Percentiles rank a stretch among this genome's conserved stretches.
Conservation (phyloP, 2,888 invertebrate species). For the Lysandra bellargus region DNA sequence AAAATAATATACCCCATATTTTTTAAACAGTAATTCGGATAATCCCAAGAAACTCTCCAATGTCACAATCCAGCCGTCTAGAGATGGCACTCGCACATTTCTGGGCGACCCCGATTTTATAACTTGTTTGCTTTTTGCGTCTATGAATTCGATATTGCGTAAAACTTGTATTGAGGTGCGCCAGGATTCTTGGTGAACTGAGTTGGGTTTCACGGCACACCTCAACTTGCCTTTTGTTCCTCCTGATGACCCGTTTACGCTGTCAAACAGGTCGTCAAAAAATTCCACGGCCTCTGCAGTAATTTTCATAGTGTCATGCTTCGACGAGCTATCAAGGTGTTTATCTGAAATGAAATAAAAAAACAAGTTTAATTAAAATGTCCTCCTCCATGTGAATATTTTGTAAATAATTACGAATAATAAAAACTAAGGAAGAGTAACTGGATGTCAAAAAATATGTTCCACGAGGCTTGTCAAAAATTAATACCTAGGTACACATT, state of each 20-base stretch:
- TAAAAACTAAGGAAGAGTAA: neutral
- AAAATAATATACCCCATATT: no score
- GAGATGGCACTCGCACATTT: conserved; percentile 22
- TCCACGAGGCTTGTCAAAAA: no score
- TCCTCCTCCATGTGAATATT: neutral
- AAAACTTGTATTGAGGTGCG: conserved; percentile 27
- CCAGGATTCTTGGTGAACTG: conserved; percentile 33
- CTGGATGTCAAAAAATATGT: no score
- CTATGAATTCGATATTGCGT: conserved; percentile 27
- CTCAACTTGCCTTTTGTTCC: conserved; percentile 27
- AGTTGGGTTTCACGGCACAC: conserved; percentile 26
- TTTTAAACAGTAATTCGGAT: conserved; percentile 29
- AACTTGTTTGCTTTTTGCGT: conserved; percentile 24
- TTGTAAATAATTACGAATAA: neutral
- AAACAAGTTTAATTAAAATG: conserved; percentile 2
- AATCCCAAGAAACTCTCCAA: conserved; percentile 31
- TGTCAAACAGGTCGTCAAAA: conserved; percentile 35
- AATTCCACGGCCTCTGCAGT: conserved; percentile 32
- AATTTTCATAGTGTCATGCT: conserved; percentile 24
- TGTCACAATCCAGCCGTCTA: conserved; percentile 29
- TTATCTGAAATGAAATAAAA: conserved; percentile 1
- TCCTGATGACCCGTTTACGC: conserved; percentile 32
- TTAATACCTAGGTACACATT: no score
- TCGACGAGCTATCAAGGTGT: neutral
- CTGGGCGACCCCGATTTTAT: neutral